Base-by-base conservation (phyloP, 2,888 invertebrate species). In the Nipponacmea schrenckii region DNA sequence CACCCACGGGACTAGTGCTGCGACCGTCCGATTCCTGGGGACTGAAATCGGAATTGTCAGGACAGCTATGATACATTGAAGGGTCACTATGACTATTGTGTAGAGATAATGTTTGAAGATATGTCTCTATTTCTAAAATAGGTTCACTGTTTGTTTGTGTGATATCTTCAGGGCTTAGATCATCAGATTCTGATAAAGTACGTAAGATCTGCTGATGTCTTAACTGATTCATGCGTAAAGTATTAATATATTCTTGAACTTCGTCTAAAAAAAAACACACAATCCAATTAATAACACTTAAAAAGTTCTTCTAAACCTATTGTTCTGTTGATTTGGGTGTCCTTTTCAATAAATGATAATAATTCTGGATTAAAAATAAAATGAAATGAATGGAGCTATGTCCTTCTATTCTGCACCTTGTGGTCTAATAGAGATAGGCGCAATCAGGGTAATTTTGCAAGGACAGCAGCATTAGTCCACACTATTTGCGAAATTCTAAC, bases 51-150 rank as follows among this genome's bases (percentile, higher is more conserved):
- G 71, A 65, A 71, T 71, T 46, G 50, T 72, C 67, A 39, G 69
- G 75, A 71, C 79, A 80, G 67, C 74, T 80, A 67, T 80, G 82
- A 77, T 81, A 83, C 62, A 83, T 76, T 72, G 80, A 80, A 31
- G 82, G 82, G 72, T 84, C 83, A 79, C 83, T 84, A 68, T 78
- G 78, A 74, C 81, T 82, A 27, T 76, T 74, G 27, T 70, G 70
- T 4, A 67, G 45, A 24, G 64, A 48, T 24, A 63, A 67, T 39
- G 67, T 65, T n/a, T 66, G 39, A 14, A 70, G 39, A 56, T 56
- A 56, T 44, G 67, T 67, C 45, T 70, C 70, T 15, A 73, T 56
- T 72, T 68, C 72, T 56, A 67, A 67, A 15, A 67, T 50, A 27
- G 67, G 67, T 64, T 68, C 70, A 50, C 71, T 70, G 26, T 69